Evolutionary conservation across 2,113 vertebrate genomes (phyloP), one percentile per base, ranked within the genome.

Genomic region (Macroglossus sobrinus): DNA sequence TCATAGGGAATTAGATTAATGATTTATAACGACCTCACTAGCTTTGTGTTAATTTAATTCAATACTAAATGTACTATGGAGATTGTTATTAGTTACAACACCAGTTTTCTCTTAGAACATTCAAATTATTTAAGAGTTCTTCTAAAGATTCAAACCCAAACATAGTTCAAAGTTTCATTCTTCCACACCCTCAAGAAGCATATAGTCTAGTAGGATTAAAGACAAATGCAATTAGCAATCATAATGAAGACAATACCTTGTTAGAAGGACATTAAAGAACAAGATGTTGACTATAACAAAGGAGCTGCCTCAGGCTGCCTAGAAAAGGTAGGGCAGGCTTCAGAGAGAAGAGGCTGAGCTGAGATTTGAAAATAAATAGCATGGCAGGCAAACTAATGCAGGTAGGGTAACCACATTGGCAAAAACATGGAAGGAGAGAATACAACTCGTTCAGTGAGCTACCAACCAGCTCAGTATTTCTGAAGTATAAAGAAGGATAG

Each of bases 101-200:
- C 22, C 53, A 66, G 33, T 53, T 90, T 86, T 86, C 35, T 79
- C 47, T 78, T 45, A n/a, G 40, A 30, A 68, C 10, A 72, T 28
- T 90, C n/a, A 78, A 82, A 72, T 38, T 89, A 82, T 28, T 14
- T 30, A 64, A 72, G 12, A 79, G 14, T 45, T 89, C 59, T 53
- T 68, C 55, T 71, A 94, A 84, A 74, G 45, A 92, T 63, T 69
- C 45, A 92, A 89, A 79, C 35, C 8, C 9, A 84, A 95, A 89
- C 22, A 71, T 11, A 64, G 7, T n/a, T 88, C 43, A 89, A 68
- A 92, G 21, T 4, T 53, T 74, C 22, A 74, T 28, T 68, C 35
- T 84, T 87, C 45, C 35, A 92, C 7, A 66, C 21, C n/a, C 26
- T 89, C 38, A 95, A 92, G 47, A 69, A 85, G 45, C 35, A 75